phyloP scores from a whole-genome alignment of 92 coral and sea anemone genomes.

The Palythoa grandiflora region DNA sequence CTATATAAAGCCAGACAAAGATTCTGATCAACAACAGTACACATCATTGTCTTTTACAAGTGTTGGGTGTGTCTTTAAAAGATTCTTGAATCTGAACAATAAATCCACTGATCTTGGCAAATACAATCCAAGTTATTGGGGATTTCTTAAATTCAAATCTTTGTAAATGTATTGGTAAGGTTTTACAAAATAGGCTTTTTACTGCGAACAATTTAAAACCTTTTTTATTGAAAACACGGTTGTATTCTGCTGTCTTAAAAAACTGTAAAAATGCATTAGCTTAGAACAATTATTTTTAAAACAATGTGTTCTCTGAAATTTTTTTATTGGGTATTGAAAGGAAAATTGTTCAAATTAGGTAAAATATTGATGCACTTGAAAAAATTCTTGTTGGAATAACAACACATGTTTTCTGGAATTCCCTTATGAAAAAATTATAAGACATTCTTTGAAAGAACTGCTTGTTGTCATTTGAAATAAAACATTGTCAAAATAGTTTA shows the following conservation, averaged over 20 bases:
- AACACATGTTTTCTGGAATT: not conserved
- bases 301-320: not conserved
- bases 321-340: not conserved
- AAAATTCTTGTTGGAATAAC: not conserved
- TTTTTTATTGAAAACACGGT: not conserved
- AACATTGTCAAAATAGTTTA: not conserved
- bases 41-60: not conserved
- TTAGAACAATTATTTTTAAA: not conserved
- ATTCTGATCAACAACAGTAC: not conserved
- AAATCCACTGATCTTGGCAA: not conserved
- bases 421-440: not conserved
- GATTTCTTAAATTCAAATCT: not conserved
- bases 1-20: slow-evolving; percentile 25
- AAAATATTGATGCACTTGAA: not conserved
- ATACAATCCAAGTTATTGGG: not conserved
- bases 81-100: not conserved
- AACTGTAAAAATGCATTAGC: not conserved
- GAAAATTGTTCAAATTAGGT: not conserved
- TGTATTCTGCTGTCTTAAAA: not conserved
- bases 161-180: not conserved
- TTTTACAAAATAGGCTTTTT: not conserved
- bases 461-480: not conserved
- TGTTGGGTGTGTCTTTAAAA: not conserved
- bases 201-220: not conserved
- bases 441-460: not conserved